Evolutionary conservation across 2,113 vertebrate species (phyloP).

Genomic region (Myrmecophaga tridactyla): DNA sequence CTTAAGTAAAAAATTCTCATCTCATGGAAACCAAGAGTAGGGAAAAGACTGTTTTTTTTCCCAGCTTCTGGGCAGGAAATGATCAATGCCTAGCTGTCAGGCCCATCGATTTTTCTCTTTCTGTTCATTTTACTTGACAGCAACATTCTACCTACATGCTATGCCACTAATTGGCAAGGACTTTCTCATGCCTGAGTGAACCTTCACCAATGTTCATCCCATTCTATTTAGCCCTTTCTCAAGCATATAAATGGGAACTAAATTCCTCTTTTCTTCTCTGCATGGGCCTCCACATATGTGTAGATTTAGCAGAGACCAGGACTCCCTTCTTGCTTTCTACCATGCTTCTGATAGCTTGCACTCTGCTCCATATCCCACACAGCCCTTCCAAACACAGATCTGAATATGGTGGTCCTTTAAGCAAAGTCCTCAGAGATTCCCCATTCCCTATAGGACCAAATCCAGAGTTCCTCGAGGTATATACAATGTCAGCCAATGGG

Average conservation of each 20-base stretch:
- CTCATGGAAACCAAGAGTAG: background rate
- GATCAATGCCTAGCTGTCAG: no score
- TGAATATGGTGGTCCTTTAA: background rate
- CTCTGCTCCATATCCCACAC: background rate
- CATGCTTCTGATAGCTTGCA: background rate
- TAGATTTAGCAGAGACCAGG: background rate
- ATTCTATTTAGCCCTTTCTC: background rate
- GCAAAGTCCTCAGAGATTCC: background rate
- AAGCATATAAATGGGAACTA: background rate
- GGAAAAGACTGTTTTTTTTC: background rate
- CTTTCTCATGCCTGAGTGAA: background rate
- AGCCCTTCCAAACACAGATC: background rate
- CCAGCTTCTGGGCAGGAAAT: background rate
- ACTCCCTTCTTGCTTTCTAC: background rate
- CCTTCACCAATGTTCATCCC: background rate
- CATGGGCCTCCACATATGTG: background rate
- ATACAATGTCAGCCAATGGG: background rate
- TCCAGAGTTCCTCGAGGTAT: background rate
- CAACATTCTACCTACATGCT: background rate
- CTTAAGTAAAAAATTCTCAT: background rate
- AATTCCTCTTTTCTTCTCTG: background rate
- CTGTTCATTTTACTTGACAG: background rate
- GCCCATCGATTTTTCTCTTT: background rate
- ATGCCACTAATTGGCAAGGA: background rate
- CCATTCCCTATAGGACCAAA: background rate